phyloP scores from a whole-genome alignment of 2,113 vertebrate species.

The mouse (Mus musculus) region GRCm39 chr11:77097501-77098000 shows the following conservation, averaged over 20 bases:
- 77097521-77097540: neutral
- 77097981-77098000: neutral
- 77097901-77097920: constrained; percentile 20
- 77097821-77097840: constrained; percentile 10
- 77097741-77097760: neutral
- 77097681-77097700: neutral
- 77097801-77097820: neutral
- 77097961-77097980: neutral
- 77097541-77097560: neutral
- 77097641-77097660: neutral
- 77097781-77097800: neutral
- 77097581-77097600: neutral
- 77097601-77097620: neutral
- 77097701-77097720: neutral
- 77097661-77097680: neutral
- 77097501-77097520: neutral
- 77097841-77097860: neutral
- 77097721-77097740: neutral
- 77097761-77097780: neutral
- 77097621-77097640: neutral
- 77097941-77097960: neutral
- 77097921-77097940: constrained; percentile 17
- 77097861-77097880: neutral
- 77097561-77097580: neutral
- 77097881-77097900: constrained; percentile 12